Evolutionary conservation across 1,140 invertebrate species (phyloP), one percentile per base, ranked within the genome.

Genomic region (Drosophila obscura): DNA sequence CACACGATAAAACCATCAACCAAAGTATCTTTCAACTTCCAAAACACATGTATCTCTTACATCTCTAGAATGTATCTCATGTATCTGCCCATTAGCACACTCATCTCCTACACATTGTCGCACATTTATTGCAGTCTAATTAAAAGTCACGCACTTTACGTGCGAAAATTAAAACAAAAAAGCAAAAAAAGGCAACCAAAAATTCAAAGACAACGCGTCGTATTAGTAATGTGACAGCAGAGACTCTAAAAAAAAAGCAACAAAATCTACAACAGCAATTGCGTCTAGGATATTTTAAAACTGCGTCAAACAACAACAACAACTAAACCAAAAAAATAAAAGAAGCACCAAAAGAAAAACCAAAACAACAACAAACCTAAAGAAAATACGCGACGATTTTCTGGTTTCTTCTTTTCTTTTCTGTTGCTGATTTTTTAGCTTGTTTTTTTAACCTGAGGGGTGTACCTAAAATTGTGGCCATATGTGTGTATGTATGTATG

Each of bases 71-170:
- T 53, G 35, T 35, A 8, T 45, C 24, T 45, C 16, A 19, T 67
- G 52, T 49, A 53, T 55, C 39, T 31, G 41, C 13, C 31, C 50
- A 55, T 28, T 43, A 13, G 49, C 39, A 44, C 5, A 67, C 66
- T 56, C 62, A 56, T 59, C 73, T 16, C 65, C 71, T 71, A 61
- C 80, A 75, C 61, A 61, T 46, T 74, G 51, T 66, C 65, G 56
- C 83, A 79, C 83, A 79, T 76, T 90, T 82, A 81, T 90, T 85
- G 73, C 79, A 82, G 63, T 90, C 72, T 80, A 90, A 90, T 90
- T 90, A 90, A 90, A 81, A 81, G 72, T 79, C 80, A 85, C 75
- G 87, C 85, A 85, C 74, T 85, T 90, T 89, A 67, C 56, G 75
- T 77, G 82, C 74, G 64, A 81, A 87, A 87, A 78, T 78, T 63